Evolutionary conservation across 2,888 invertebrate species (phyloP).

Genomic region (Hedya salicella): DNA sequence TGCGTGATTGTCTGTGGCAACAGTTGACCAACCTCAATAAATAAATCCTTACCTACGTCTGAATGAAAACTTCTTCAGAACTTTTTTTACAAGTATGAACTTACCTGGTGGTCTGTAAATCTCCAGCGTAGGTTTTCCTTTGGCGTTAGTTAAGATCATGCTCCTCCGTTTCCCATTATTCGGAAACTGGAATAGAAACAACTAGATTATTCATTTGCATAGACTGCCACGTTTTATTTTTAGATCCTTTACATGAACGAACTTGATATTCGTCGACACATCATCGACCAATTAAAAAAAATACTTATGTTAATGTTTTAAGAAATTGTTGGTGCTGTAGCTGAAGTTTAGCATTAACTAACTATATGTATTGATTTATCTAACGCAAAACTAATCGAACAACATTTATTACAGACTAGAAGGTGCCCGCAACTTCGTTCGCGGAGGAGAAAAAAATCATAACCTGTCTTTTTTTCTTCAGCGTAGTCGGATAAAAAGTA

Average conservation of each 20-base stretch:
- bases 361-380: too few relatives aligned
- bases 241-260: conserved; percentile 47
- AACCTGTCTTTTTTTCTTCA: too few relatives aligned
- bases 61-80: background rate
- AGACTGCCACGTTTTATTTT: conserved; percentile 62
- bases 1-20: conserved; percentile 43
- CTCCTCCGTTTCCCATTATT: conserved; percentile 90
- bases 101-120: conserved; percentile 95
- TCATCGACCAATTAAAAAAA: conserved; percentile 58
- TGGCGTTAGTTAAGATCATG: conserved; percentile 88
- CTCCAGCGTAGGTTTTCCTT: conserved; percentile 93
- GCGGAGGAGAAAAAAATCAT: too few relatives aligned
- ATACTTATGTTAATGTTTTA: background rate
- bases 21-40: conserved; percentile 37
- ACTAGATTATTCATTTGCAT: conserved; percentile 27
- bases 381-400: too few relatives aligned
- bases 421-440: too few relatives aligned
- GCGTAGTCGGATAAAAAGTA: too few relatives aligned
- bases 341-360: too few relatives aligned
- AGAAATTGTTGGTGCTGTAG: background rate
- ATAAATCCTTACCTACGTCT: conserved; percentile 3
- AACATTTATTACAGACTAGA: too few relatives aligned
- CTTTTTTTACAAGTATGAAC: conserved; percentile 47
- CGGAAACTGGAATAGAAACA: conserved; percentile 74
- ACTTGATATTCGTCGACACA: conserved; percentile 46